phyloP scores from a whole-genome alignment of 2,797 vertebrate species.

The Acomys russatus region DNA sequence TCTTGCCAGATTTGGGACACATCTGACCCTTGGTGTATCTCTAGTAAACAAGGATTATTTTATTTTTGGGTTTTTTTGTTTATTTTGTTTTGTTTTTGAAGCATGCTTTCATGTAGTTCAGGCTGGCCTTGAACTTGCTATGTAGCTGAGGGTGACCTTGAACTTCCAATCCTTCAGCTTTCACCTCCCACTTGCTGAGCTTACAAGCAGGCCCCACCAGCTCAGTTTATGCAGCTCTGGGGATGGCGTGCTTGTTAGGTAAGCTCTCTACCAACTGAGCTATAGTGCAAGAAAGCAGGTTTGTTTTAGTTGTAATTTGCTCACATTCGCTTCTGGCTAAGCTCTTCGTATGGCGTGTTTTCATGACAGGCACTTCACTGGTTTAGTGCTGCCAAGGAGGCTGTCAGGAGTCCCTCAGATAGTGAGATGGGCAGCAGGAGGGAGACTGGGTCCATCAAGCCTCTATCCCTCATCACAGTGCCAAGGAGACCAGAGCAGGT shows the following conservation, averaged over 20 bases:
- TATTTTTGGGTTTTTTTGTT: not conserved
- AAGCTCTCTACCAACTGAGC: not conserved
- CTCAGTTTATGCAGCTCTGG: not conserved
- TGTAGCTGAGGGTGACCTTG: not conserved
- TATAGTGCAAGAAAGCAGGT: not conserved
- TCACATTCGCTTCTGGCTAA: not conserved
- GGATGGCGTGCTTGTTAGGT: not conserved
- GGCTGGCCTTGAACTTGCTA: not conserved
- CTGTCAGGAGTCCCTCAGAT: not conserved
- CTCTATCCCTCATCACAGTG: rapidly evolving
- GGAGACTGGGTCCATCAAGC: not conserved
- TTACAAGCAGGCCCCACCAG: rapidly evolving
- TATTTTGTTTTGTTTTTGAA: not conserved
- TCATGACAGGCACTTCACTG: not conserved
- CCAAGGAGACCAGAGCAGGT: not conserved
- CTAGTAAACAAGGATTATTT: not conserved
- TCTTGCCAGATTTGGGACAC: not conserved
- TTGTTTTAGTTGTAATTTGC: not conserved
- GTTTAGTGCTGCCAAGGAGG: not conserved
- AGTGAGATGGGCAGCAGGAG: not conserved
- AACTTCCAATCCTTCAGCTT: not conserved
- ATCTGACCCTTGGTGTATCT: not conserved
- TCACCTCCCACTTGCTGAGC: not conserved
- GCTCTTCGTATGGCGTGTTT: not conserved
- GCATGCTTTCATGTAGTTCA: not conserved